Conservation (phyloP, 2,797 vertebrate genomes). For the Enteromius trimaculatus region DNA sequence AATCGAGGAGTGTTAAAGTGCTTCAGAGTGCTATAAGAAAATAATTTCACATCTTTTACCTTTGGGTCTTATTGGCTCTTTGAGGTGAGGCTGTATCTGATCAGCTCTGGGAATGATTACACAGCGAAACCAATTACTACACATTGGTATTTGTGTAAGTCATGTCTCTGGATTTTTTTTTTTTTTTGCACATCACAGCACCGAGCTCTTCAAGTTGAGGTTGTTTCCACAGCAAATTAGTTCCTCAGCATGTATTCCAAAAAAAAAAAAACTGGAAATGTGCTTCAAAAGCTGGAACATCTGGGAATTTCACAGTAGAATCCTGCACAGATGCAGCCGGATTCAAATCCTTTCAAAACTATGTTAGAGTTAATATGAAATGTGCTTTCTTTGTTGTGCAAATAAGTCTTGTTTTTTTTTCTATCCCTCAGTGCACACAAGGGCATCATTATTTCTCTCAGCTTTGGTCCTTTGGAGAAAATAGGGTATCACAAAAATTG, state of each 20-base stretch:
- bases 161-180: background rate
- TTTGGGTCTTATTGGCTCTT: background rate
- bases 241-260: background rate
- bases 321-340: background rate
- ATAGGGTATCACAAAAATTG: background rate
- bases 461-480: constrained; percentile 9
- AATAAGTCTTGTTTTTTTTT: background rate
- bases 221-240: background rate
- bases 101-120: background rate
- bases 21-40: background rate
- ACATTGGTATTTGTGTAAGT: background rate
- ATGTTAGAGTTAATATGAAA: background rate
- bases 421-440: background rate
- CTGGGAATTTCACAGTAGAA: background rate
- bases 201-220: background rate
- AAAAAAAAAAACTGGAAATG: background rate
- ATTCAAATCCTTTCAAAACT: constrained; percentile 4
- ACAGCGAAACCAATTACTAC: background rate
- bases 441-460: background rate
- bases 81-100: background rate
- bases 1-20: background rate
- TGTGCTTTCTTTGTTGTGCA: background rate
- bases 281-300: background rate
- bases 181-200: background rate
- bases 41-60: background rate